phyloP scores from a whole-genome alignment of 2,888 invertebrate genomes.

The Lumbricus terrestris region DNA sequence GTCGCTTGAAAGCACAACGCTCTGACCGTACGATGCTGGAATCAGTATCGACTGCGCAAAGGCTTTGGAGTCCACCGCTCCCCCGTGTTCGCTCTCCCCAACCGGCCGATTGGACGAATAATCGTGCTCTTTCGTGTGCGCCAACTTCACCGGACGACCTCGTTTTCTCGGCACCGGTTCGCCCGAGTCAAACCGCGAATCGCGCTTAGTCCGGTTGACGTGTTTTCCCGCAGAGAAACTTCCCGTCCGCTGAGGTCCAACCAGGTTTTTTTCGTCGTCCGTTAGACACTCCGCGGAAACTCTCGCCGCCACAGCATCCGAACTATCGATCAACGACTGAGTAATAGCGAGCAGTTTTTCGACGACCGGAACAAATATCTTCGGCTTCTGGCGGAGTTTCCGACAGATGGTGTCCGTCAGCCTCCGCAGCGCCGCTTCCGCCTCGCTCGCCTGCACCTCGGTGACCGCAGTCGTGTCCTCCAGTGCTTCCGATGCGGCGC shows the following conservation, averaged over 20 bases:
- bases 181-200: not conserved
- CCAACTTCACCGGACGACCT: not conserved
- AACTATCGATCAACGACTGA: not conserved
- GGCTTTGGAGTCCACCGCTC: not conserved
- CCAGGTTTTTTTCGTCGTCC: not conserved
- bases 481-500: not conserved
- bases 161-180: not conserved
- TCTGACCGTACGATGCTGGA: not conserved
- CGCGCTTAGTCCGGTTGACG: not conserved
- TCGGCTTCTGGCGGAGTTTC: not conserved
- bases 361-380: not conserved
- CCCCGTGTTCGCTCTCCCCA: not conserved
- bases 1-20: not conserved
- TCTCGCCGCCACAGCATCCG: not conserved
- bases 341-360: not conserved
- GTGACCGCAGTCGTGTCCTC: not conserved
- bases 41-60: not conserved
- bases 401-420: not conserved
- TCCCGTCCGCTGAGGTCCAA: not conserved
- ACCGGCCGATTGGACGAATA: not conserved
- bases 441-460: not conserved
- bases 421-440: not conserved
- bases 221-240: not conserved
- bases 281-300: not conserved
- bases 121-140: not conserved